Evolutionary conservation across 2,888 invertebrate species (phyloP), one percentile per base, ranked within the genome.

Genomic region (Epirrita christyi): DNA sequence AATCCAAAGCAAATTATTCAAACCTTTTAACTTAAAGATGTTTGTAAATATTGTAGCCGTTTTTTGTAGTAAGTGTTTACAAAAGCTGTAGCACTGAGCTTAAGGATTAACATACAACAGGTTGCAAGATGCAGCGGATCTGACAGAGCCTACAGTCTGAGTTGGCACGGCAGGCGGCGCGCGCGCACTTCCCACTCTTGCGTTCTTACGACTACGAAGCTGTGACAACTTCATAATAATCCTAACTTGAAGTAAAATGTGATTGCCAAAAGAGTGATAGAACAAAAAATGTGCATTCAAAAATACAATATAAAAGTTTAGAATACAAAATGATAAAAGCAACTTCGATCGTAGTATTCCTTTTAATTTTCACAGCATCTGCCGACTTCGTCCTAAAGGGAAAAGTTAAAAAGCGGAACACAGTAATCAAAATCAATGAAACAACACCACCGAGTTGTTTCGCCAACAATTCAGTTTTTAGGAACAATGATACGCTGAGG

Each of bases 81-180:
- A 76, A 82, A 80, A 80, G 77, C 71, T 78, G 77, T 78, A 79
- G 81, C 75, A 79, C 78, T 78, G 70, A 75, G 78, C 77, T 81
- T 80, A 74, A 77, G 83, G 84, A 88, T 87, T 86, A 83, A 80
- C 81, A 81, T 81, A 84, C 82, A 83, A 85, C 84, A 83, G 85
- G 86, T 85, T 88, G 83, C 82, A 83, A 76, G 80, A 79, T 85
- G 85, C 84, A 85, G 77, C 67, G 76, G 74, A 70, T 75, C 68
- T 81, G 78, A 83, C 84, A 83, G 78, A 87, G 84, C 89, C 88
- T 89, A 83, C 90, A 91, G 91, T 91, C 82, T 83, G 80, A 75
- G 78, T 81, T 81, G 67, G 81, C 73, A 78, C 85, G 85, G 85
- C 85, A 70, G 76, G 71, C 81, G 74, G 83, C 86, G 90, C 90